Evolutionary conservation across 2,888 invertebrate genomes (phyloP).

Genomic region (Ecliptopera silaceata): DNA sequence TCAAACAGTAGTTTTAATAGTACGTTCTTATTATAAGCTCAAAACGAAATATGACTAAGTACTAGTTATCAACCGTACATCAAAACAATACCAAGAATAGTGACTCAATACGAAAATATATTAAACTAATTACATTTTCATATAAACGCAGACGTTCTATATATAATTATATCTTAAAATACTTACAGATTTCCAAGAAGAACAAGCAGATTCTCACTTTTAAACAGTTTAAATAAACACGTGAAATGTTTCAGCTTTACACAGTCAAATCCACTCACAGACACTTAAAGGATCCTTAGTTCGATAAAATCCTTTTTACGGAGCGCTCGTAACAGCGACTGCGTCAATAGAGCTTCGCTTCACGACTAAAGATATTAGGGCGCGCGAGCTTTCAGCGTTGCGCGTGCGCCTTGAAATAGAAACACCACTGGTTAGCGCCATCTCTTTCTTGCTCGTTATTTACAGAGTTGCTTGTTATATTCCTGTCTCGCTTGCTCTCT

Average conservation of each 20-base stretch:
- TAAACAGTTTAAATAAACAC: conserved; percentile 42
- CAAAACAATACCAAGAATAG: conserved; percentile 60
- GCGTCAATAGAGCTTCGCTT: conserved; percentile 57
- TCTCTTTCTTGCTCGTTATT: conserved; percentile 49
- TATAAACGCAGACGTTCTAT: conserved; percentile 70
- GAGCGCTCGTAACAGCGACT: conserved; percentile 48
- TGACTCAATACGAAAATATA: conserved; percentile 60
- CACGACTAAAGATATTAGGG: conserved; percentile 63
- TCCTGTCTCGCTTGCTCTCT: conserved; percentile 45
- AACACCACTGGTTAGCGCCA: conserved; percentile 34
- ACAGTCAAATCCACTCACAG: conserved; percentile 46
- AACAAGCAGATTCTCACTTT: conserved; percentile 54
- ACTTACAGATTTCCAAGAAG: conserved; percentile 72
- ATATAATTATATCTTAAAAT: conserved; percentile 79
- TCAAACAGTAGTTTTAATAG: neutral
- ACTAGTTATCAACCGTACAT: conserved; percentile 13
- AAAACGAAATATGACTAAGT: neutral
- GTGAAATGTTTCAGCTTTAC: conserved; percentile 40
- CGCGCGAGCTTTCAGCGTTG: conserved; percentile 72
- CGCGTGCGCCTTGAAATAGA: conserved; percentile 58
- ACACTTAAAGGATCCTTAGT: conserved; percentile 53
- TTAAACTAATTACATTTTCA: conserved; percentile 76
- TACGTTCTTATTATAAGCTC: no score
- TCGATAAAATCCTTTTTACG: conserved; percentile 47
- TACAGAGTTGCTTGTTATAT: conserved; percentile 39